Percentiles rank a stretch among this genome's conserved stretches.
Evolutionary conservation across 2,797 vertebrate genomes (phyloP).

Genomic region (Macrochelys suwanniensis): DNA sequence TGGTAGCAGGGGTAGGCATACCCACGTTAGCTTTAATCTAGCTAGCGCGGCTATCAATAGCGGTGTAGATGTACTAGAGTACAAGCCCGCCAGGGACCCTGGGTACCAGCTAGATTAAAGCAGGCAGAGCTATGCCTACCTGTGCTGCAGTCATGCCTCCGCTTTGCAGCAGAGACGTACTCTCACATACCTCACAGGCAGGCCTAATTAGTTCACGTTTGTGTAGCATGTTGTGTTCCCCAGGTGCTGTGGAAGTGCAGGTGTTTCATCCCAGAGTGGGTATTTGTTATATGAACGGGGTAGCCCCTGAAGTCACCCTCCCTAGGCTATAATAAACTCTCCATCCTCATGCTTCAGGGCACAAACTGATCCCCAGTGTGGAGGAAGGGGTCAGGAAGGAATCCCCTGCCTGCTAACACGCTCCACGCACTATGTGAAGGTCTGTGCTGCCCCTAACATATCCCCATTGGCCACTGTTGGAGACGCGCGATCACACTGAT

Average conservation of each 20-base stretch:
- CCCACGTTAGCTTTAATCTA: neutral
- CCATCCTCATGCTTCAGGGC: neutral
- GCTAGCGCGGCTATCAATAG: neutral
- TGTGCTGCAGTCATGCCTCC: neutral
- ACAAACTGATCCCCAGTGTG: neutral
- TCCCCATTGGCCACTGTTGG: neutral
- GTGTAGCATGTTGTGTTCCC: neutral
- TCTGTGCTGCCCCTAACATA: neutral
- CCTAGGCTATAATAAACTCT: neutral
- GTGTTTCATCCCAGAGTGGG: neutral
- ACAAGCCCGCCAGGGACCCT: neutral
- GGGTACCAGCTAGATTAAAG: neutral
- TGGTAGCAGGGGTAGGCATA: neutral
- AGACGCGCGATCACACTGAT: neutral
- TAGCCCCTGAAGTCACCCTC: neutral
- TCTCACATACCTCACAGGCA: neutral
- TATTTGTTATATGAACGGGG: neutral
- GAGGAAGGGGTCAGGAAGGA: neutral
- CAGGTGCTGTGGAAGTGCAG: neutral
- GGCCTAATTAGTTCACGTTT: neutral
- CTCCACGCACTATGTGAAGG: neutral
- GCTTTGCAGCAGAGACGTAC: neutral
- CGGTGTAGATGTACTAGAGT: neutral
- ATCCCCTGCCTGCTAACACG: neutral
- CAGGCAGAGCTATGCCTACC: too few relatives aligned